A percentile compares a stretch with the other conserved stretches of the same genome.
These are phyloP conservation scores for Leuciscus idus DNA, from an alignment of 2,113 vertebrate genomes.

Conservation along the genomic window DNA sequence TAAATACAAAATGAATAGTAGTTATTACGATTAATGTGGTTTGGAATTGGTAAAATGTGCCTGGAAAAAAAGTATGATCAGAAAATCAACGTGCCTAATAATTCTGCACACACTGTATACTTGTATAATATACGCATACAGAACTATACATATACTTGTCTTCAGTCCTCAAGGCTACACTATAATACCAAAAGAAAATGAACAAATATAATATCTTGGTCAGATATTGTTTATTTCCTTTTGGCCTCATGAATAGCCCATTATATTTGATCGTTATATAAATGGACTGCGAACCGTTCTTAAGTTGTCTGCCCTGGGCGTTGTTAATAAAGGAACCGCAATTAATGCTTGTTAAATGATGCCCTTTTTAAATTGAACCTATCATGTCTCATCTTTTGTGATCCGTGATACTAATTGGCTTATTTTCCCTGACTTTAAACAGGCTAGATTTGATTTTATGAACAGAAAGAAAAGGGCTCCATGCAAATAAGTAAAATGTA, in stretches of 20 bases:
- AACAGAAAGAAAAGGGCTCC: background rate
- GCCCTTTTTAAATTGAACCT: constrained; percentile 22
- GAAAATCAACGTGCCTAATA: too few species aligned
- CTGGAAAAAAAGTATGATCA: too few species aligned
- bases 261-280: constrained; percentile 9
- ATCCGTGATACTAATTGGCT: constrained; percentile 35
- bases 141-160: too few species aligned
- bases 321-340: constrained; percentile 21
- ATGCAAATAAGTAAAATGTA: constrained; percentile 20
- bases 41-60: too few species aligned
- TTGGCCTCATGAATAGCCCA: constrained; percentile 1
- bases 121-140: background rate
- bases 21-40: too few species aligned
- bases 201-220: background rate
- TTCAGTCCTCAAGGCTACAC: background rate
- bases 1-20: too few species aligned
- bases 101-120: too few species aligned
- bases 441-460: constrained; percentile 9
- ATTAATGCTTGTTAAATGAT: constrained; percentile 41
- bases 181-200: background rate
- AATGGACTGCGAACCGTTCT: constrained; percentile 2
- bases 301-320: constrained; percentile 10
- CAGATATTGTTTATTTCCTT: constrained; percentile 2
- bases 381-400: constrained; percentile 39
- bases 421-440: constrained; percentile 29